Base-by-base conservation (phyloP, 2,797 vertebrate species). In the Cephalopachus bancanus region DNA sequence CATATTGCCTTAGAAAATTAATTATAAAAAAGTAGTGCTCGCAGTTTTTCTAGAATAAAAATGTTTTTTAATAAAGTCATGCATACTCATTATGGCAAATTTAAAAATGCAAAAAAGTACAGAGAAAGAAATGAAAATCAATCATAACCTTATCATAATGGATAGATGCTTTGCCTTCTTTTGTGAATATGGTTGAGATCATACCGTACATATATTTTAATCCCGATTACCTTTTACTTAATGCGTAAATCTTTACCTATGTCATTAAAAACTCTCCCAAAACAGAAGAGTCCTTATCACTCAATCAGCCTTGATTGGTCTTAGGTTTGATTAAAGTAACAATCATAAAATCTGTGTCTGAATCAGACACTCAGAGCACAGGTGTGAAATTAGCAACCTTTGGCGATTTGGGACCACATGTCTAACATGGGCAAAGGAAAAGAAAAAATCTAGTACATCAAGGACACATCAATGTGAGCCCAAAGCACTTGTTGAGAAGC, bases 201-300 rank as follows among this genome's bases (percentile, higher is more conserved):
- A 79, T 57, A 57, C 9, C 8, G 28, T 53, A 83, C 30, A 44
- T 20, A 51, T 0, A 57, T 49, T 90, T 91, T 92, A 59, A 62
- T 72, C 14, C 30, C 84, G 30, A 67, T 96, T 95, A 81, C 0
- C 83, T 89, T 94, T 95, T 28, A 94, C 19, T 62, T 89, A 93
- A 76, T 3, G 15, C 49, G 85, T 72, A 60, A 86, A 69, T 96
- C 80, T 79, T 97, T 89, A 62, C n/a, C 57, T 20, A 16, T 28
- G 7, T 65, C 24, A 44, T 33, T 84, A 86, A 71, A 83, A 96
- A 15, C 24, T 87, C 53, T 81, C 75, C 12, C 15, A 62, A 85
- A 94, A 60, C 10, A 37, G 26, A 83, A 64, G 3, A 83, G 60
- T 78, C 24, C 7, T 28, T 1, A 71, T 80, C 3, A 83, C 26